Evolutionary conservation across 2,797 vertebrate species (phyloP), one percentile per base, ranked within the genome.

Genomic region (Anabas testudineus): DNA sequence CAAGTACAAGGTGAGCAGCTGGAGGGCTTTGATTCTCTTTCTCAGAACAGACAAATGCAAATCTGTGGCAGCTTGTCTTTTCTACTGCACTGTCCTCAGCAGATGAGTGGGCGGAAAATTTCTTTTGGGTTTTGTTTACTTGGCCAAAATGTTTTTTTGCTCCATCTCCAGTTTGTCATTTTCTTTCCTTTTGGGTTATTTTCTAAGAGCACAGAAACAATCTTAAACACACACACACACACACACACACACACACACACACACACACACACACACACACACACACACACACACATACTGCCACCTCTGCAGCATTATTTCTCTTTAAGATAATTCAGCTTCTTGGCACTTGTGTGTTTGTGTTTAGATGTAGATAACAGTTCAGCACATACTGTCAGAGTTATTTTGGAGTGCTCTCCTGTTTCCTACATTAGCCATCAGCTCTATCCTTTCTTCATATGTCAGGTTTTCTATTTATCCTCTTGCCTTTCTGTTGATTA

Each of bases 1-100:
- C 92, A 99, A 99, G 87, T 99, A 99, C 87, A 99, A 99, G 97
- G 98, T 98, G 93, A 93, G 82, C 51, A 45, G 37, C 53, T 49
- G 42, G 9, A 66, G 10, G 60, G 16, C 36, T 0, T 26, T 10
- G 28, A 28, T 2, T 42, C 8, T 67, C 21, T 42, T 15, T 43
- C 6, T 65, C 5, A 37, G 8, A 7, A 22, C 24, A 59, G 16
- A 24, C 45, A 54, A 49, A n/a, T 15, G 30, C 7, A 56, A 51
- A 42, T 10, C 28, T 36, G 54, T 24, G 21, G 47, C 62, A 51
- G 60, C 30, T 58, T 3, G 7, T 72, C 41, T 66, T 57, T 56
- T 60, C 2, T 22, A 0, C 65, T 3, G 41, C 34, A 0, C 30
- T 7, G 15, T 60, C 47, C 64, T 61, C 54, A 5, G 58, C 37